These are phyloP conservation scores for Amphipoea oculea DNA, from an alignment of 2,888 invertebrate genomes.

Conservation along the genomic window DNA sequence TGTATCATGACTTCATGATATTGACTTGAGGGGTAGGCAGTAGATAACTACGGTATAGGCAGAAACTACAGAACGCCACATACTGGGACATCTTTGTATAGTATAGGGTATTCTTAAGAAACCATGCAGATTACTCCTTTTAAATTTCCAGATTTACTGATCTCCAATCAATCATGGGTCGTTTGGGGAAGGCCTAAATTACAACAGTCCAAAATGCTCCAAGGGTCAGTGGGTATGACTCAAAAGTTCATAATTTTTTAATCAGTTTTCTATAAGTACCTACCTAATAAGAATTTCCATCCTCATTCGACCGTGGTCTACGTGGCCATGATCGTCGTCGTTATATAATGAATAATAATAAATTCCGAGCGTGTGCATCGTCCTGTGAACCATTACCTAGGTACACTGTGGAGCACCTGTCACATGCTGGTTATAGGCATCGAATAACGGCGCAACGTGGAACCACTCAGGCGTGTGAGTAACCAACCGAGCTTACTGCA, in stretches of 20 bases:
- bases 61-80: not conserved
- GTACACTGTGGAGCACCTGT: conserved; percentile 36
- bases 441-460: conserved; percentile 26
- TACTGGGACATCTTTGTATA: not conserved
- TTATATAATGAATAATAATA: conserved; percentile 41
- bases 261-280: conserved; percentile 16
- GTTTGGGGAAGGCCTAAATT: not conserved
- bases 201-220: not conserved
- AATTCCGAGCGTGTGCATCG: conserved; percentile 39
- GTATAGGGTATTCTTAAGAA: not conserved
- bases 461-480: conserved; percentile 30
- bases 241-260: conserved; percentile 3
- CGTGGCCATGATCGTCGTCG: conserved; percentile 24
- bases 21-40: not conserved
- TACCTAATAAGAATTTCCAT: conserved; percentile 34
- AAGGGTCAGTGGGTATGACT: not conserved
- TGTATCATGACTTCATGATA: not conserved
- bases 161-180: not conserved
- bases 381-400: conserved; percentile 25
- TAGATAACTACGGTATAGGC: not conserved
- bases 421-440: conserved; percentile 21
- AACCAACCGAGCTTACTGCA: conserved; percentile 7
- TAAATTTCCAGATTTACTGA: not conserved
- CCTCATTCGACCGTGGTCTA: conserved; percentile 23
- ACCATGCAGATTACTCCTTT: not conserved